Evolutionary conservation across 2,113 vertebrate genomes (phyloP), one percentile per base, ranked within the genome.

Genomic region (Cranoglanis bouderius): DNA sequence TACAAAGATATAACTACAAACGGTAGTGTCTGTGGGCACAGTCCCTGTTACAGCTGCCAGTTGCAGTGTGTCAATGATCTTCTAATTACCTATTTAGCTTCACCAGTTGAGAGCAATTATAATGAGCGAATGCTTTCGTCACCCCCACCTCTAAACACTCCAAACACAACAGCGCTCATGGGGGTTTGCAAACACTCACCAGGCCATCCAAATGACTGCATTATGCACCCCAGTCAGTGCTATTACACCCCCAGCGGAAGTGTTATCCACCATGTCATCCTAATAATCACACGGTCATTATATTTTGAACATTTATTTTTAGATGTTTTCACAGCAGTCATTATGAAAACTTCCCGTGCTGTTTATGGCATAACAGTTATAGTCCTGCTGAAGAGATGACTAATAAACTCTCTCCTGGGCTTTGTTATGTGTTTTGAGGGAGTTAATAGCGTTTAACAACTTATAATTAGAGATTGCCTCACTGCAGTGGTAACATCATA

Each of bases 11-110:
- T 53, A 61, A 65, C 12, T 24, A 51, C 63, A 65, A 38, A 57
- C 8, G n/a, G 3, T 35, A 0, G 1, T 35, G 83, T 85, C 82
- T 70, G 59, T 32, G 55, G 72, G 46, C 78, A 70, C 78, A 43
- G 8, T 63, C 43, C 40, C 43, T 43, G 21, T 84, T 82, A 61
- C 82, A 86, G 87, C 89, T 90, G 82, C 89, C 91, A 91, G 86
- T 89, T 90, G 87, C 90, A 91, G 86, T 90, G 88, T 91, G 91
- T 91, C 84, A 91, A 91, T 74, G 85, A 91, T 90, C 88, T 88
- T 92, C 90, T 92, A 92, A 92, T 92, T 92, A 92, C 90, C 89
- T 85, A 89, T 92, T 92, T 91, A 90, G 90, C 90, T 91, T 87
- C 88, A 90, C 87, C 90, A 91, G 88, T 89, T 87, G 90, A 92